Evolutionary conservation across 2,888 invertebrate species (phyloP), one percentile per base, ranked within the genome.

Genomic region (Cosmorhoe ocellata): DNA sequence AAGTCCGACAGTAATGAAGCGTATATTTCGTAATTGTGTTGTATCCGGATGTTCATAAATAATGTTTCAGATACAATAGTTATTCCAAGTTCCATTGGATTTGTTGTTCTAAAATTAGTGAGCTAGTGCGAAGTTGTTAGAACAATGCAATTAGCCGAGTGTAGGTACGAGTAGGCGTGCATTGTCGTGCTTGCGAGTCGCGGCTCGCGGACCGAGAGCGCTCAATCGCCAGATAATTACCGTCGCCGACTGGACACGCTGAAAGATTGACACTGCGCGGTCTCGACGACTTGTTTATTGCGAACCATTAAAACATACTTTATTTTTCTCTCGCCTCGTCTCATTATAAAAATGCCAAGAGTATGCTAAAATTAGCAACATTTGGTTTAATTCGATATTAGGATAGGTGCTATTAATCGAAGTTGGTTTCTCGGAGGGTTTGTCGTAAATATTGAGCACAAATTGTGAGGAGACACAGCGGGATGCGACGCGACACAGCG

Each of bases 371-470:
- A 71, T 71, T 69, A 69, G 71, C 74, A 71, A 61, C 71, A 64
- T 67, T 81, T 71, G 71, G 73, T 74, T 74, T 71, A 78, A 74
- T 74, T 63, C 66, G 68, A 71, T 74, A 72, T 80, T 79, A 79
- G 77, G 71, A 71, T 59, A 68, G 64, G 63, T 64, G 71, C 72
- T 74, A 76, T 78, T 78, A 80, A 84, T 77, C 78, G 74, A 69
- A 76, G 69, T 78, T 71, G 79, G 82, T 81, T 77, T 71, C 62
- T 72, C 67, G 77, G 74, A 78, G 79, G 82, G 77, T 76, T 84
- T 81, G 78, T 87, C 84, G 81, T 87, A 87, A 87, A 88, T 87
- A 86, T 87, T 80, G 79, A 80, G 79, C 71, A 81, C 83, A 84
- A 86, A 81, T 86, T 86, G 84, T 82, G 78, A 72, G 74, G 72